Base-by-base conservation (phyloP, 64 coral and sea anemone species). In the Astreopora myriophthalma region DNA sequence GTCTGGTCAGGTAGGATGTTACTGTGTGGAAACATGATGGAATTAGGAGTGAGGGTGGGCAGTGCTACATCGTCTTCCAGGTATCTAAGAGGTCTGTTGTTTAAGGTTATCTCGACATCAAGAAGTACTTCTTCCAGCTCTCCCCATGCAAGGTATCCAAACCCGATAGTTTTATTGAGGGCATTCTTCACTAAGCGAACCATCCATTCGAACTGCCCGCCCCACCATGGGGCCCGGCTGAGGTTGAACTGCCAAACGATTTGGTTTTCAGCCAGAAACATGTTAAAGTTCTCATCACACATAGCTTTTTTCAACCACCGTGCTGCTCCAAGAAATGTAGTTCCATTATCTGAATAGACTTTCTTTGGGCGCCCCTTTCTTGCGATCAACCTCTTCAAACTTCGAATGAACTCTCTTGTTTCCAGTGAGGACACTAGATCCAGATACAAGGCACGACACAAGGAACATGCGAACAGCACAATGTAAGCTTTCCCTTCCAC, bases 11-110 rank as follows among this genome's bases (percentile, higher is more conserved):
- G 87, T 62, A 79, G 12, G 74, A 67, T 58, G 57, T 74, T 89
- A 8, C 52, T 24, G 30, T 63, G 11, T 63, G 52, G 48, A 46
- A 75, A 89, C 87, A 76, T 37, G 73, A 70, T 35, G 14, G 52
- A 61, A 62, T 89, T 89, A 5, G 57, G 87, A 12, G 87, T 79
- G 22, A 89, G 55, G 30, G 60, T 74, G 64, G 87, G 87, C 1
- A 89, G 22, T 69, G 75, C 33, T 25, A 89, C 6, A 67, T 89
- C 49, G 13, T 71, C 69, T 30, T 71, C 69, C 16, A 36, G 27
- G 31, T 71, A 71, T 27, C 69, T 71, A 19, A 71, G 69, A 6
- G 69, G 69, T 30, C 69, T 33, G 30, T 71, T 30, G 33, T 71
- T 36, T 14, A 71, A 71, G 11, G 69, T 34, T 34, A 71, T 71